Percentiles rank a stretch among this genome's conserved stretches.
phyloP scores from a whole-genome alignment of 2,797 vertebrate genomes.

The Moxostoma hubbsi region DNA sequence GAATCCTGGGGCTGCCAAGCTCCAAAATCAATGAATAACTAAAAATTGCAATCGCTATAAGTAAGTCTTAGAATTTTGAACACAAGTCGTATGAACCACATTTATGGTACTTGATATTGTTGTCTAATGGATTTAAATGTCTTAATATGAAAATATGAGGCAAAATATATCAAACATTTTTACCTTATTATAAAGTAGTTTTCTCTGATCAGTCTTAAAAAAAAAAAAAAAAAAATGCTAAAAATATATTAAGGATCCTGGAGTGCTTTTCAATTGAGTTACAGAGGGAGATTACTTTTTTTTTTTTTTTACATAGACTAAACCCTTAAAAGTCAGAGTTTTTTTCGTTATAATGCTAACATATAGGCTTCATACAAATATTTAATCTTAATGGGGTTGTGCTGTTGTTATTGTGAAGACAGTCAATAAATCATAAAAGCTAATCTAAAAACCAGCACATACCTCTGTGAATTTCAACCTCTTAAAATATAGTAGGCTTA shows the following conservation, averaged over 20 bases:
- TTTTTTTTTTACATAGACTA: slow-evolving; percentile 9
- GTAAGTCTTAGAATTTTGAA: too few species aligned
- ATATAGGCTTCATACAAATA: slow-evolving; percentile 47
- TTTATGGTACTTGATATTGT: too few species aligned
- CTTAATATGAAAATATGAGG: too few species aligned
- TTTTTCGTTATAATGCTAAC: slow-evolving; percentile 44
- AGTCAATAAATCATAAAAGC: slow-evolving; percentile 50
- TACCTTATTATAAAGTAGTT: slow-evolving; percentile 49
- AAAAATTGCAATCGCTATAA: too few species aligned
- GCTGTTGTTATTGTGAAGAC: slow-evolving; percentile 44
- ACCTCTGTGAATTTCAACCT: slow-evolving; percentile 51
- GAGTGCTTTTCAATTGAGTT: slow-evolving; percentile 28
- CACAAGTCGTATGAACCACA: too few species aligned
- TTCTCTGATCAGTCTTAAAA: slow-evolving; percentile 51
- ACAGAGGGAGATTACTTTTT: background rate
- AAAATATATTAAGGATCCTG: slow-evolving; percentile 45
- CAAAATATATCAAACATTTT: background rate
- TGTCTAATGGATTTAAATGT: too few species aligned
- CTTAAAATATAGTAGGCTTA: slow-evolving; percentile 47
- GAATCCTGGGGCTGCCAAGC: too few species aligned
- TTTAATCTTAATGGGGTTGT: slow-evolving; percentile 52
- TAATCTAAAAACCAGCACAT: slow-evolving; percentile 52
- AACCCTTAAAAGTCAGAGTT: slow-evolving; percentile 9
- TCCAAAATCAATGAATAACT: too few species aligned
- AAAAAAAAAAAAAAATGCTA: slow-evolving; percentile 50